Conservation (phyloP, 1,140 invertebrate species). For the Cephus cinctus region DNA sequence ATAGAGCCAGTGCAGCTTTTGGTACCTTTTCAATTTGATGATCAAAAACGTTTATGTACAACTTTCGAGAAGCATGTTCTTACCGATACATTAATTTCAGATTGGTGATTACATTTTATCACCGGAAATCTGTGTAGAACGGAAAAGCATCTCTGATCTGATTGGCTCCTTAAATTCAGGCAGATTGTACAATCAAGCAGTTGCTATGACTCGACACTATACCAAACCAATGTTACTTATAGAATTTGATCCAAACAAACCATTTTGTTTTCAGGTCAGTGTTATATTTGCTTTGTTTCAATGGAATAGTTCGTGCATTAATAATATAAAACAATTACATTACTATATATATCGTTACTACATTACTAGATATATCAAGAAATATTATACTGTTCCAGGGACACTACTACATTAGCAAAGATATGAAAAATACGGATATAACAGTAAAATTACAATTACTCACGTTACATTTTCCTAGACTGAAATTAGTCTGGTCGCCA, state of each 20-base stretch:
- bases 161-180: constrained; percentile 95
- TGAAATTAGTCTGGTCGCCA: constrained; percentile 93
- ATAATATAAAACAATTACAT: no score
- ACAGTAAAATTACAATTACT: constrained; percentile 85
- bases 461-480: constrained; percentile 90
- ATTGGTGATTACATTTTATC: constrained; percentile 98
- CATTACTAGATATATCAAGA: no score
- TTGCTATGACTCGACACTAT: constrained; percentile 87
- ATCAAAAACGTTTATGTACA: neutral
- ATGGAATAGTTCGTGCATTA: no score
- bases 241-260: constrained; percentile 94
- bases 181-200: constrained; percentile 91
- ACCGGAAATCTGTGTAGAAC: constrained; percentile 93
- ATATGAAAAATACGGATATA: constrained; percentile 74
- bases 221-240: constrained; percentile 90
- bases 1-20: constrained; percentile 89
- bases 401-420: constrained; percentile 76
- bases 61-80: constrained; percentile 6
- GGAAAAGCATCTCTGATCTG: constrained; percentile 96
- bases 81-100: constrained; percentile 48
- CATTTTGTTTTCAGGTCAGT: constrained; percentile 82
- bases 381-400: constrained; percentile 64
- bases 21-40: constrained; percentile 51
- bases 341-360: no score
- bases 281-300: no score